A percentile compares a stretch with the other conserved stretches of the same genome.
Conservation (phyloP, 1,140 invertebrate species). For the Oppia nitens region DNA sequence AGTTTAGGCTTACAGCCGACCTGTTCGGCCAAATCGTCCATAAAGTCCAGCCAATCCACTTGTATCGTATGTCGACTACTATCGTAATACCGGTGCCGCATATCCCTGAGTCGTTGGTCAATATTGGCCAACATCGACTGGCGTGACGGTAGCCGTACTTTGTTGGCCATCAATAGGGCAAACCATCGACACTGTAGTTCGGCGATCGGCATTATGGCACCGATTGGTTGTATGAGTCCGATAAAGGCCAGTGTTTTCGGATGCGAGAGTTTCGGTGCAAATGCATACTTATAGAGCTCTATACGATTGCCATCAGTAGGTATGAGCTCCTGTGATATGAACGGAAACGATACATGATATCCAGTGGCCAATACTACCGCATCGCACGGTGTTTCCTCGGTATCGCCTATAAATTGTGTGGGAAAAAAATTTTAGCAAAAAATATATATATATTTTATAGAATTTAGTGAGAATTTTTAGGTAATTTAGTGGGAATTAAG, state of each 20-base stretch:
- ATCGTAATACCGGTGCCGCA: constrained; percentile 22
- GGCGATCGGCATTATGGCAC: constrained; percentile 34
- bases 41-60: constrained; percentile 27
- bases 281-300: constrained; percentile 33
- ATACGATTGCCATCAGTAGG: constrained; percentile 28
- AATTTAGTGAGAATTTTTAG: too few relatives aligned
- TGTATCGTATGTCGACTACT: constrained; percentile 29
- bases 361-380: constrained; percentile 29
- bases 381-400: constrained; percentile 22
- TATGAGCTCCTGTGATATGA: constrained; percentile 23
- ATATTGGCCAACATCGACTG: constrained; percentile 17
- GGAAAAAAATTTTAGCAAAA: neutral
- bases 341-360: constrained; percentile 30
- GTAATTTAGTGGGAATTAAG: too few relatives aligned
- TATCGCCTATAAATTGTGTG: constrained; percentile 24
- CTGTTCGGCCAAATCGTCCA: constrained; percentile 24
- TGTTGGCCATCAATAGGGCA: constrained; percentile 16
- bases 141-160: constrained; percentile 16
- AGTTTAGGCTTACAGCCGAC: constrained; percentile 28
- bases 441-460: too few relatives aligned
- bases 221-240: constrained; percentile 35
- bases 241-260: constrained; percentile 31
- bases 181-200: constrained; percentile 29
- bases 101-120: constrained; percentile 12
- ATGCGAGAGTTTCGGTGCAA: constrained; percentile 26